These are phyloP conservation scores for Psilopsiagon aymara DNA, from an alignment of 2,113 vertebrate genomes.

Conservation along the genomic window DNA sequence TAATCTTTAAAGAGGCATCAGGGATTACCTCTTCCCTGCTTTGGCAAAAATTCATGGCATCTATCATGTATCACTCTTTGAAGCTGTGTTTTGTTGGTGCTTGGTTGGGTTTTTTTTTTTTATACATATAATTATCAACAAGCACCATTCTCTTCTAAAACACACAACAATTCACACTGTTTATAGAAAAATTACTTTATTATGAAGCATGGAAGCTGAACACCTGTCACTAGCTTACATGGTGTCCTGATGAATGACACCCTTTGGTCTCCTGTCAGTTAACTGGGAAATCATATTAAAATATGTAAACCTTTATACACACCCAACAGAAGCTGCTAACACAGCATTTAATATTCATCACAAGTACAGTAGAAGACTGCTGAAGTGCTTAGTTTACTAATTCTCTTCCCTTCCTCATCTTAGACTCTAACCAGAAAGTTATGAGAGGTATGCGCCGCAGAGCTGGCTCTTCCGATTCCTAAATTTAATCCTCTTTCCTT, in stretches of 20 bases:
- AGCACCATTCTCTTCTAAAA: background rate
- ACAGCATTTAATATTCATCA: accelerated
- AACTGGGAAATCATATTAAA: background rate
- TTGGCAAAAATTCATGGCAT: background rate
- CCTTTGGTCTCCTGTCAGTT: background rate
- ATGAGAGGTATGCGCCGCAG: background rate
- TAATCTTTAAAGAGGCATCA: background rate
- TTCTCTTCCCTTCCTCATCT: background rate
- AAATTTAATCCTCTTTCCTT: background rate
- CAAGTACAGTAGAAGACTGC: too few relatives aligned
- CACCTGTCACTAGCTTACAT: background rate
- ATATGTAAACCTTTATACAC: background rate
- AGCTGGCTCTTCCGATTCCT: background rate
- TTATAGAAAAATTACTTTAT: background rate
- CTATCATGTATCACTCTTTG: accelerated
- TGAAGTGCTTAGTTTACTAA: background rate
- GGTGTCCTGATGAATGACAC: background rate
- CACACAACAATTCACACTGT: background rate
- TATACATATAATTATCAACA: background rate
- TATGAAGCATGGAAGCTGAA: background rate
- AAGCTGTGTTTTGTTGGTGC: background rate
- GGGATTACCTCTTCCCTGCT: background rate
- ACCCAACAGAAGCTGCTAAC: background rate
- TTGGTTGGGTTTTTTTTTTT: background rate
- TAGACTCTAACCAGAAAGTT: background rate